Percentiles rank a stretch among this genome's conserved stretches.
Conservation (phyloP, 1,140 invertebrate genomes). For the Listronotus bonariensis region DNA sequence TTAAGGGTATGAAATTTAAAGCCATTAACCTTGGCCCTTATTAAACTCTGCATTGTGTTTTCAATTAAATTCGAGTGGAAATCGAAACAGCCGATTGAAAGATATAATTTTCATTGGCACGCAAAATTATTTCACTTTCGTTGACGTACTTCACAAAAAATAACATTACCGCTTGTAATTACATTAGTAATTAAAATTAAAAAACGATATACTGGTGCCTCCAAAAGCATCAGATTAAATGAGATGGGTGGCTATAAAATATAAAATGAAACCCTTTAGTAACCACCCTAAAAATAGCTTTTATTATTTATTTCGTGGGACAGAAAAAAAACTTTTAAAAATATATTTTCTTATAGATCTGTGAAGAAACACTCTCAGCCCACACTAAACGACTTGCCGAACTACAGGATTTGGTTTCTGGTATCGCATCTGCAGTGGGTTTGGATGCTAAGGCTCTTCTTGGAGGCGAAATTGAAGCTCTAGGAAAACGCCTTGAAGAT, state of each 20-base stretch:
- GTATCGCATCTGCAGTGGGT: constrained; percentile 77
- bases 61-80: constrained; percentile 30
- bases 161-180: no score
- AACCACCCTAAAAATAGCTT: no score
- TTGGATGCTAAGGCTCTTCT: constrained; percentile 69
- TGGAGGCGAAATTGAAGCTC: constrained; percentile 74
- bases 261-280: no score
- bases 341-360: constrained; percentile 68
- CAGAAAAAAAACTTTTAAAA: no score
- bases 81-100: constrained; percentile 28
- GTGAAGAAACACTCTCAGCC: constrained; percentile 73
- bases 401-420: constrained; percentile 72
- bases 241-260: no score
- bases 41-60: constrained; percentile 11
- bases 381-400: constrained; percentile 71
- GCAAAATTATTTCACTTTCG: constrained; percentile 25
- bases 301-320: no score
- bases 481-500: constrained; percentile 76
- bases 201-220: no score
- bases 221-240: no score
- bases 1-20: constrained; percentile 13
- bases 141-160: constrained; percentile 10
- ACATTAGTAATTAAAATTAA: no score
- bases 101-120: constrained; percentile 25
- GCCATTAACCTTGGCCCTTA: constrained; percentile 34